Evolutionary conservation across 2,113 vertebrate genomes (phyloP), one percentile per base, ranked within the genome.

Genomic region (Naja naja): DNA sequence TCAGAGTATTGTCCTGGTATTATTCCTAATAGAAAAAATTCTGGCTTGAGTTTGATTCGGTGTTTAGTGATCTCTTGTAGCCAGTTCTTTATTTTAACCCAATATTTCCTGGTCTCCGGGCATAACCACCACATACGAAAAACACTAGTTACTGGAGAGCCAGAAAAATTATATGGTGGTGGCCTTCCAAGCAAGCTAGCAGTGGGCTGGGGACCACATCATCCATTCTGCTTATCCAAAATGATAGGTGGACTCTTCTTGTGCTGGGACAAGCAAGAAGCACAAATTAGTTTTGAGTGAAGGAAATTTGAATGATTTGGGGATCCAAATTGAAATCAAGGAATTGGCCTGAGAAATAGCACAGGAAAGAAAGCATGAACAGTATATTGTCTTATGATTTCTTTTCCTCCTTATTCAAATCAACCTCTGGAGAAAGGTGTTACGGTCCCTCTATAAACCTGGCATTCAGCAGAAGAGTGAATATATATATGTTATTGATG

Each of bases 391-490:
- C 96, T 96, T 96, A 27, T 93, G 95, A n/a, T 16, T 43, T 53
- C 11, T 45, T 27, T 60, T 23, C 2, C 53, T 60, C 11, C 39
- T 96, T 94, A 95, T 81, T 25, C 97, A 95, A 93, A 95, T 96
- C 96, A 96, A 52, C 95, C 95, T 97, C 96, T 97, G 96, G 96
- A 96, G 97, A 90, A 97, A 97, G 97, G 97, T 97, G 97, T 97
- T 96, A 96, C 96, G 96, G 96, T 52, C 95, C 94, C 95, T 94
- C 88, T 90, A 74, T 89, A 94, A 97, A 97, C 95, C 96, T 39
- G 95, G 96, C 94, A 93, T 96, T 96, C 95, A 94, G 92, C 88
- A 3, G 90, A 92, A 91, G 96, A 97, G 98, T 97, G 97, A 98
- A 97, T 97, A 96, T 95, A 96, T 93, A 49, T 49, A 97, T 98